Percentiles rank a stretch among this genome's conserved stretches.
These are phyloP conservation scores for Arizona elegans DNA, from an alignment of 2,113 vertebrate genomes.

Conservation along the genomic window DNA sequence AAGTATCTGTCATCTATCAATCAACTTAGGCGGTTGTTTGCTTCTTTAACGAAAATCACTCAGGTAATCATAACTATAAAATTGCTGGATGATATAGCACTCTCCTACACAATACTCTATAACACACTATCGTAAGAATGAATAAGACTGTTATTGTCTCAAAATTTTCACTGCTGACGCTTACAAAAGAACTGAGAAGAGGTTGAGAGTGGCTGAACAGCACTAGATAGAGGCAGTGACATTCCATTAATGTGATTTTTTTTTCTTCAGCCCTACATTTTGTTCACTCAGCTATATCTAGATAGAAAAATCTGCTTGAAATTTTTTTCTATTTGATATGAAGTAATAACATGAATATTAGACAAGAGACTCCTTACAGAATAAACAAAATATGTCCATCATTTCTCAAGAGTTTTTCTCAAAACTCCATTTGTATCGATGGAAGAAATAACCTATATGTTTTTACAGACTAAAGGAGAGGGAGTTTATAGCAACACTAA, in stretches of 20 bases:
- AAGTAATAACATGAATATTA: constrained; percentile 26
- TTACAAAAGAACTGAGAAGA: constrained; percentile 41
- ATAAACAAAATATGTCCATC: constrained; percentile 7
- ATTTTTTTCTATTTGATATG: constrained; percentile 3
- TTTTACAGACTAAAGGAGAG: constrained; percentile 22
- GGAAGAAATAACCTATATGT: constrained; percentile 6
- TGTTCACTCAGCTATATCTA: constrained; percentile 19
- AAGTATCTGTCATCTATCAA: neutral
- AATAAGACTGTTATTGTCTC: constrained; percentile 25
- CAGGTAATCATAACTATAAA: constrained; percentile 7
- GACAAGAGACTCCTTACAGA: constrained; percentile 1
- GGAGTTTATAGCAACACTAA: constrained; percentile 31
- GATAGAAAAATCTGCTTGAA: constrained; percentile 17
- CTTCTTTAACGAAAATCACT: constrained; percentile 7
- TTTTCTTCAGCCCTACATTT: constrained; percentile 14
- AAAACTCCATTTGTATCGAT: constrained; percentile 19
- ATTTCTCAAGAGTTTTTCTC: constrained; percentile 30
- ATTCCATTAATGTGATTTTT: constrained; percentile 26
- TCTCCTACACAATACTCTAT: neutral
- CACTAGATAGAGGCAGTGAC: constrained; percentile 33
- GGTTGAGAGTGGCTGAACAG: neutral
- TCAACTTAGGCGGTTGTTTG: neutral
- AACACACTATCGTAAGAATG: constrained; percentile 32
- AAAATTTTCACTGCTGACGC: constrained; percentile 37
- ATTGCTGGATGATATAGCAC: constrained; percentile 8